Evolutionary conservation across 2,113 vertebrate genomes (phyloP).

Genomic region (Lepidothrix coronata): DNA sequence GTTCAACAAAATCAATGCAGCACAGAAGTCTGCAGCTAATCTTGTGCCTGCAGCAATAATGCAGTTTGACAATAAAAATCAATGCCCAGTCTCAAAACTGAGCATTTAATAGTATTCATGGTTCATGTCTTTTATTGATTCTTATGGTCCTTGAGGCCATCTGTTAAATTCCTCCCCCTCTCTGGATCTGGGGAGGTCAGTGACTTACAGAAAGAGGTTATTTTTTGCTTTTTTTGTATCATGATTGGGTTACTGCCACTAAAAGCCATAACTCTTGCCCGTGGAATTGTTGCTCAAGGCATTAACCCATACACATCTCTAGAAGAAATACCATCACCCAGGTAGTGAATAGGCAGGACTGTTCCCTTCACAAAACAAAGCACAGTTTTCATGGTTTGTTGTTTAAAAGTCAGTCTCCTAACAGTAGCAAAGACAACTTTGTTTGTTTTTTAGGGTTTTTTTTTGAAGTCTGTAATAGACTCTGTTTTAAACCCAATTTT

Average conservation of each 20-base stretch:
- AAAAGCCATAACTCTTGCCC: neutral
- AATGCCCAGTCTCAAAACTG: neutral
- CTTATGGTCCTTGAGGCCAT: neutral
- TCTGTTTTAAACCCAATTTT: neutral
- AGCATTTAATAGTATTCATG: neutral
- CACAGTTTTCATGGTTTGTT: neutral
- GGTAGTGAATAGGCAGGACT: neutral
- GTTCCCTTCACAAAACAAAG: neutral
- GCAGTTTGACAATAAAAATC: slow-evolving; percentile 10
- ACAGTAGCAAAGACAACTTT: neutral
- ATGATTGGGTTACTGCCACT: neutral
- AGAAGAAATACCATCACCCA: neutral
- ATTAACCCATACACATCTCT: neutral
- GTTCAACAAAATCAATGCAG: slow-evolving; percentile 1
- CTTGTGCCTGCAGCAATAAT: neutral
- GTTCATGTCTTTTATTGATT: slow-evolving; percentile 1
- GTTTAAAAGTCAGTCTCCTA: neutral
- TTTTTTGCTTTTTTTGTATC: neutral
- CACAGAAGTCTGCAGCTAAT: neutral
- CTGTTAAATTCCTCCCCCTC: neutral
- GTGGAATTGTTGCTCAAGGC: neutral
- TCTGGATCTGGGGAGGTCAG: neutral
- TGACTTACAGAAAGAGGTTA: neutral
- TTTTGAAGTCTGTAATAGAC: neutral
- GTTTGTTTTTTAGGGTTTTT: fast-evolving